Evolutionary conservation across 2,797 vertebrate species (phyloP), one percentile per base, ranked within the genome.

Genomic region (Propithecus deckenii): DNA sequence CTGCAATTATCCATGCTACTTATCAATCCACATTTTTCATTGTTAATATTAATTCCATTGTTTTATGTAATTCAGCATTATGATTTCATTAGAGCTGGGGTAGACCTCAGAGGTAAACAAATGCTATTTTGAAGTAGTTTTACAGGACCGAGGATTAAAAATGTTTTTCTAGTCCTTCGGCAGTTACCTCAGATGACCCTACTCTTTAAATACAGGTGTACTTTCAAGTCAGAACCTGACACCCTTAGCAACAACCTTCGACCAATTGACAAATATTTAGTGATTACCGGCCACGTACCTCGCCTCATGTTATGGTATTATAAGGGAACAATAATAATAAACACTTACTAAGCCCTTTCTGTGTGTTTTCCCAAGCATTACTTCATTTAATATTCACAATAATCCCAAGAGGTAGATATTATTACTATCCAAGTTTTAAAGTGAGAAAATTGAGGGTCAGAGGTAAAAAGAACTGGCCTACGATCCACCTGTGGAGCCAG

Each of bases 1-100:
- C 65, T 97, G 86, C 87, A 94, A 90, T 93, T 95, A 91, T 96
- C 80, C 57, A 41, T 48, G 74, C 78, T 81, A 67, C 52, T 97
- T 95, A 81, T 46, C 76, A 59, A 63, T 57, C 55, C 55, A 57
- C 75, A n/a, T 32, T 61, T 87, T 96, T 52, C 48, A 85, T 67
- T 92, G 88, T 93, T 96, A 75, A 32, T 32, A 61, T 87, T 78
- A 57, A 97, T 72, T 74, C 63, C 50, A 76, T 89, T 83, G 87
- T 94, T 79, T 81, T 50, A 63, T 41, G 15, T 69, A 81, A 89
- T 41, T 81, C 48, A 11, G 57, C 50, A 61, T 35, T 38, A 57
- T 3, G 7, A n/a, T 78, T 93, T 93, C 80, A 90, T 75, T 38
- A 52, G 18, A 72, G 78, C 65, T 32, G 35, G 41, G 63, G 22